Evolutionary conservation across 2,888 invertebrate species (phyloP), one percentile per base, ranked within the genome.

Genomic region (Eupithecia tripunctaria): DNA sequence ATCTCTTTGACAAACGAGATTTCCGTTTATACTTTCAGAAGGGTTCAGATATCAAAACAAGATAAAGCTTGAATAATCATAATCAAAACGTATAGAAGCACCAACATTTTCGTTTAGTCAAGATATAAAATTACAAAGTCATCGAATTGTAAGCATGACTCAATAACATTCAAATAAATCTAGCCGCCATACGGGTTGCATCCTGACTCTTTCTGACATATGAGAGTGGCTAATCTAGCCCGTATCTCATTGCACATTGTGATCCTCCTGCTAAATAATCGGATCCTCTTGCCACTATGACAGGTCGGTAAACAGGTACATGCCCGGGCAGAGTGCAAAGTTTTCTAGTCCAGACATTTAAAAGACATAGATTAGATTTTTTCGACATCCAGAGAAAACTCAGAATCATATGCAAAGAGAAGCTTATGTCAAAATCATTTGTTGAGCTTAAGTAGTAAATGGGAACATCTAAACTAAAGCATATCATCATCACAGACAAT

Each of bases 1-100:
- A 72, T 72, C 67, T 27, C 41, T 74, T 47, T 41, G 32, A 71
- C 36, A 71, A 64, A 70, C 36, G 36, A 68, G 59, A 51, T 59
- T 68, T 72, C 38, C 60, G 29, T 47, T 67, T 27, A 29, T n/a
- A 36, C 15, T 65, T 43, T 66, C 62, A 6, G 21, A 60, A 66
- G 14, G 59, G 32, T 41, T 41, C 38, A 8, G 51, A 67, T 38
- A n/a, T 15, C 47, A 51, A 21, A 41, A 32, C 38, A 14, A 41
- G 21, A 36, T 64, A 41, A 38, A 64, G 25, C 60, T 29, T 60
- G 18, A 59, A 27, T 10, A 59, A 25, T 59, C 14, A 27, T 59
- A 4, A 15, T 59, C 8, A 29, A 21, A 15, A 8, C 29, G 29
- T 7, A 60, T 29, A 18, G 25, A 15, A 7, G 29, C 60, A 29